phyloP scores from a whole-genome alignment of 2,113 vertebrate species.

The Thalassoma bifasciatum region DNA sequence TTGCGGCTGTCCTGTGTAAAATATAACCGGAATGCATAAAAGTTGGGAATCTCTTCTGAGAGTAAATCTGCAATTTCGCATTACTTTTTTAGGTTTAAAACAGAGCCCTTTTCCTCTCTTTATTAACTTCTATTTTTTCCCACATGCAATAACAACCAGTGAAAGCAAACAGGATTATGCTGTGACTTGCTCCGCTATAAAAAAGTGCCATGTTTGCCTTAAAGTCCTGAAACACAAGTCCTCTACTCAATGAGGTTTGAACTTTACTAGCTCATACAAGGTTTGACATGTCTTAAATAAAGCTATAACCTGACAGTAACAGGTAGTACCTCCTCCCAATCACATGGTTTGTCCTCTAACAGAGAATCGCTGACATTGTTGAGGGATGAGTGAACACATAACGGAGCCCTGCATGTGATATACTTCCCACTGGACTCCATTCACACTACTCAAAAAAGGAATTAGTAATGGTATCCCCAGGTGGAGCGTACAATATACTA shows the following conservation, averaged over 20 bases:
- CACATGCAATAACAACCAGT: background rate
- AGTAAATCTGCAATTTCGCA: background rate
- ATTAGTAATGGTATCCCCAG: constrained; percentile 80
- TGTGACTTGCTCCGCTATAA: background rate
- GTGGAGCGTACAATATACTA: constrained; percentile 68
- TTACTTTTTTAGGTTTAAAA: background rate
- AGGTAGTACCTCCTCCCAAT: constrained; percentile 22
- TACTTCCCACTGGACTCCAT: constrained; percentile 59
- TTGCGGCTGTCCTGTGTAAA: too few species aligned
- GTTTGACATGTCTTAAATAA: background rate
- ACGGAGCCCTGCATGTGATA: constrained; percentile 51
- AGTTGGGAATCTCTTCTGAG: background rate
- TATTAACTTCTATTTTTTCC: background rate
- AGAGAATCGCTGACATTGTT: constrained; percentile 73
- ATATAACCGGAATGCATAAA: background rate
- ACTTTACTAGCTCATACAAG: background rate
- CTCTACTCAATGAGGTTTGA: background rate
- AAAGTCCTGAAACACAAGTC: background rate
- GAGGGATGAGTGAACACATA: constrained; percentile 51
- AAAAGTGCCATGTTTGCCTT: background rate
- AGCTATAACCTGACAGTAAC: constrained; percentile 24
- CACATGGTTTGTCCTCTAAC: constrained; percentile 73
- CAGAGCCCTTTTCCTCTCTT: background rate
- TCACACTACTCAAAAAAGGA: constrained; percentile 72
- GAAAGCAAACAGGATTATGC: background rate